Conservation (phyloP, 2,888 invertebrate genomes). For the Lepidochrysops patricia region DNA sequence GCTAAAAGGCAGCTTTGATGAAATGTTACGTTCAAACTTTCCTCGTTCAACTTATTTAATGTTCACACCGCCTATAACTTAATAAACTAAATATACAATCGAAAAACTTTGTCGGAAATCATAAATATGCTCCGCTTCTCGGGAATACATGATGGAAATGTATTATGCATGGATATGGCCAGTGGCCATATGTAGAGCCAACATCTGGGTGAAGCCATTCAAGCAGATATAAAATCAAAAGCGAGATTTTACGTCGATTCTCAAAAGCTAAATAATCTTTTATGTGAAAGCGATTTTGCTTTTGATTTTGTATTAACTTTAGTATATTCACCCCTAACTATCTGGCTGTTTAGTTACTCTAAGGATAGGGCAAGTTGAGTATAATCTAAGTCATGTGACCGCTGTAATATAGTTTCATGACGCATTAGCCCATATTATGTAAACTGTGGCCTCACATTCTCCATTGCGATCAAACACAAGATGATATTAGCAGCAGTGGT, state of each 20-base stretch:
- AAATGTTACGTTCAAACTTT: slow-evolving; percentile 6
- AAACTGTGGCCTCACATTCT: not conserved
- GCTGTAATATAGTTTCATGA: not conserved
- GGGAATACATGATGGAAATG: not conserved
- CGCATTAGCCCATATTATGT: not conserved
- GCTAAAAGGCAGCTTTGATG: slow-evolving; percentile 10
- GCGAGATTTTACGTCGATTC: too few species aligned
- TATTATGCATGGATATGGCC: too few species aligned
- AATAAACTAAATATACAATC: slow-evolving; percentile 1
- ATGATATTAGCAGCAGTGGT: too few species aligned
- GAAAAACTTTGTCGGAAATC: not conserved
- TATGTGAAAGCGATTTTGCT: too few species aligned
- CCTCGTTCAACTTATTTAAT: not conserved
- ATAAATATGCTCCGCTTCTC: not conserved
- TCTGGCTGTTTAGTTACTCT: too few species aligned
- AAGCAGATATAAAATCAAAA: too few species aligned
- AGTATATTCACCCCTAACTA: too few species aligned
- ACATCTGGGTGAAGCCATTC: too few species aligned
- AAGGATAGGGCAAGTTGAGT: too few species aligned
- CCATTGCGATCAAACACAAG: not conserved
- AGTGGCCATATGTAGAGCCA: too few species aligned
- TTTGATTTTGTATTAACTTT: too few species aligned
- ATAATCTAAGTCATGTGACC: not conserved
- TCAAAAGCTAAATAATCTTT: too few species aligned
- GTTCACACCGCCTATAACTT: not conserved